Base-by-base conservation (phyloP, 2,113 vertebrate genomes). In the Gallinago media region DNA sequence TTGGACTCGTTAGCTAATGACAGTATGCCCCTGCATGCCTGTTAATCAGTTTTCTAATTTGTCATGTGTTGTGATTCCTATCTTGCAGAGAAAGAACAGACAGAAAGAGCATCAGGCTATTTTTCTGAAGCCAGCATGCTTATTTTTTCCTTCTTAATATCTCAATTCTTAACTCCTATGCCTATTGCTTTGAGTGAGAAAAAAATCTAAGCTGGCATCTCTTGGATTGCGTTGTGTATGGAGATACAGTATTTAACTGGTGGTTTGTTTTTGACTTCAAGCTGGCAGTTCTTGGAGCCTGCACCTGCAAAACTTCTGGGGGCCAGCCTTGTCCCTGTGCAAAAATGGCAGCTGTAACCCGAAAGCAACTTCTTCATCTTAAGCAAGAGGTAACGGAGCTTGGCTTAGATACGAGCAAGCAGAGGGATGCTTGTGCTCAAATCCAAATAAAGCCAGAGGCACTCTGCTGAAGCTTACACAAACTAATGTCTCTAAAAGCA, bases 211-310 rank as follows among this genome's bases (percentile, higher is more conserved):
- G 44, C 19, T 8, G 11, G 38, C 29, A 46, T 82, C 16, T 66
- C 42, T 66, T 67, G 52, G 31, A 70, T 52, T 83, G 20, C 6
- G 3, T 75, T 85, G 11, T 88, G 22, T 67, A 23, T 20, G 23
- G 15, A 36, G 54, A 40, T 38, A 44, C 46, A 44, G 6, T 65
- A 59, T 17, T 44, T 95, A 92, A 62, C 27, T 56, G 18, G 78
- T 29, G 65, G 5, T 58, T 76, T 92, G 52, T 13, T 93, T 91
- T 93, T 27, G n/a, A 97, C 97, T 98, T 91, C 11, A 78, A 99
- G 99, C 92, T 99, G 89, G 98, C 98, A 0, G 98, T 99, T 36
- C 98, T 99, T 4, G 98, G 98, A 74, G 98, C 99, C 62, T 99
- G 99, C 81, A 92, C 94, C 49, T 99, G 99, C 91, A 90, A 7